Conservation (phyloP, 2,113 vertebrate genomes). For the Panurus biarmicus region DNA sequence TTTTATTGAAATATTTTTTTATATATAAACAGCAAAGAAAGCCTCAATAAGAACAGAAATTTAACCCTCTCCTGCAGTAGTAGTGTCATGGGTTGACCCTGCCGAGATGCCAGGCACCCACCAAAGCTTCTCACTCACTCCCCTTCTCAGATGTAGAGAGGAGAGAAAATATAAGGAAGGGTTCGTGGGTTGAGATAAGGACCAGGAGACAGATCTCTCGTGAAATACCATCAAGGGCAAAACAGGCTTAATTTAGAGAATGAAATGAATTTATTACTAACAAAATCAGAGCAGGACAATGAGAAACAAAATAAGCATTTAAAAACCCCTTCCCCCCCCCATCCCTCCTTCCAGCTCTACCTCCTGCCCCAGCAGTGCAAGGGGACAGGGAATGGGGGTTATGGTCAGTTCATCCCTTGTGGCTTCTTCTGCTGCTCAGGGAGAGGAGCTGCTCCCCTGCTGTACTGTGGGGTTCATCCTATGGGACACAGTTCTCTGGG, state of each 20-base stretch:
- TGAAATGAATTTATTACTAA: neutral
- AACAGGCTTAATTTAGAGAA: neutral
- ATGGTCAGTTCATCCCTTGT: accelerated
- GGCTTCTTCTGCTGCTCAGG: neutral
- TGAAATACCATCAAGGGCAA: neutral
- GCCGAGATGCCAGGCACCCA: neutral
- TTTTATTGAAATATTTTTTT: neutral
- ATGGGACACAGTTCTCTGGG: neutral
- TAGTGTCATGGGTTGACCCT: neutral
- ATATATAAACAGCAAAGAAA: neutral
- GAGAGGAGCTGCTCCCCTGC: neutral
- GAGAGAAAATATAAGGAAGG: neutral
- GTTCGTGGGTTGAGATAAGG: neutral
- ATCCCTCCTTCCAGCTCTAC: too few species aligned
- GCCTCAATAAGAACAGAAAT: neutral
- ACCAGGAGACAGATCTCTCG: neutral
- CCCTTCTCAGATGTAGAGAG: too few species aligned
- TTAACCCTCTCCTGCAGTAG: neutral
- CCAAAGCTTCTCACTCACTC: too few species aligned
- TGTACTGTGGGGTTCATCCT: neutral
- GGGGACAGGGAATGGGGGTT: neutral
- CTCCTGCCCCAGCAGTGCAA: accelerated
- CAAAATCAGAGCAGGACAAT: neutral
- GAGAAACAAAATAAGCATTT: neutral
- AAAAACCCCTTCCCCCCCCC: neutral